phyloP scores from a whole-genome alignment of 1,140 invertebrate genomes.

The Ips nitidus region DNA sequence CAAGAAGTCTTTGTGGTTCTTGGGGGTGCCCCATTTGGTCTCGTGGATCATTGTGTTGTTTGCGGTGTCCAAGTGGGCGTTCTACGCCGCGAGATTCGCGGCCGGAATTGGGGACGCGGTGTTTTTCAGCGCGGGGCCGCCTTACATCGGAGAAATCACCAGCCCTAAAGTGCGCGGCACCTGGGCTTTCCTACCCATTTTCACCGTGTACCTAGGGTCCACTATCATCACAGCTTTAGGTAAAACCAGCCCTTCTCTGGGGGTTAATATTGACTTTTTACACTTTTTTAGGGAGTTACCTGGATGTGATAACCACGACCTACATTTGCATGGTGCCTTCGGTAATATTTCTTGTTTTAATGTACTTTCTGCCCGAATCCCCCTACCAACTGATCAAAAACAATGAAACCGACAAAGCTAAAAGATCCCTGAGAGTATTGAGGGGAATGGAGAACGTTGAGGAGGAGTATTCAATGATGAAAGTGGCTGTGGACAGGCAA shows the following conservation, averaged over 20 bases:
- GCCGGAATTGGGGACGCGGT: slow-evolving; percentile 41
- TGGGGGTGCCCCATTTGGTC: slow-evolving; percentile 24
- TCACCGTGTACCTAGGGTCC: slow-evolving; percentile 56
- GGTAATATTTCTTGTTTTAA: slow-evolving; percentile 17
- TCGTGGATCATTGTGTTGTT: slow-evolving; percentile 21
- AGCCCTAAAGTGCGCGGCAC: slow-evolving; percentile 41
- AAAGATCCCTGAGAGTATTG: slow-evolving; percentile 35
- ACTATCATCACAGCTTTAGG: slow-evolving; percentile 48
- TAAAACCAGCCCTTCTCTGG: not conserved
- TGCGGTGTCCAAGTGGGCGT: slow-evolving; percentile 23
- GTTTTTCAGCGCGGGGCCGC: slow-evolving; percentile 37
- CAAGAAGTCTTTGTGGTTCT: slow-evolving; percentile 23
- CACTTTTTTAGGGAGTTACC: slow-evolving; percentile 45
- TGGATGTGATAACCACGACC: slow-evolving; percentile 12
- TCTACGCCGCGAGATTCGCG: slow-evolving; percentile 49
- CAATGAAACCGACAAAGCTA: slow-evolving; percentile 37
- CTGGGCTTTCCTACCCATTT: slow-evolving; percentile 52
- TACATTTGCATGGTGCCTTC: slow-evolving; percentile 20
- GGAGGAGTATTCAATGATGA: slow-evolving; percentile 42
- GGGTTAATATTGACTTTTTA: not conserved
- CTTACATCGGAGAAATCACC: slow-evolving; percentile 43
- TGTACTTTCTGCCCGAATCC: slow-evolving; percentile 38
- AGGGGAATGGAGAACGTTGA: slow-evolving; percentile 41
- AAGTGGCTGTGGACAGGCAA: slow-evolving; percentile 39
- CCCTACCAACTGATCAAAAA: slow-evolving; percentile 44